Evolutionary conservation across 2,113 vertebrate genomes (phyloP), one percentile per base, ranked within the genome.

Genomic region (Actinemys pallida): DNA sequence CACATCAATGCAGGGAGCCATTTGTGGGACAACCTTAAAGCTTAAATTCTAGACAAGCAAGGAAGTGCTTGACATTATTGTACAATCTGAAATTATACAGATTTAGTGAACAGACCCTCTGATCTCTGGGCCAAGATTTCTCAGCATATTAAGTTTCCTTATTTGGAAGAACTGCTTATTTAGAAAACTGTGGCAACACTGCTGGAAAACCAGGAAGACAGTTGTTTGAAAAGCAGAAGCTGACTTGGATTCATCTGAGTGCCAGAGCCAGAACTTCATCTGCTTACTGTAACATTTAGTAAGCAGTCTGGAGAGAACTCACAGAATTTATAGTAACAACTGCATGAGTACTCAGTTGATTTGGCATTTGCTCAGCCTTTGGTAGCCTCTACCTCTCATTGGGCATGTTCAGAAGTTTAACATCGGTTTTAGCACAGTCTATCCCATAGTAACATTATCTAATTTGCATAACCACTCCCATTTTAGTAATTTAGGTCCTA

Each of bases 51-150:
- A 50, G 95, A 85, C 93, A 78, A 72, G 76, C 62, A 90, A 50
- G 27, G 59, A 96, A 97, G 84, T 1, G 24, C 88, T 93, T 90
- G 90, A 27, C 85, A 96, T 75, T 65, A 35, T 82, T 88, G 72
- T 65, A 2, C 2, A 86, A 82, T 53, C 92, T 50, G 84, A 91
- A 95, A 85, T 88, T 85, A 94, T 3, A 87, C 84, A 85, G 65
- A 96, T 82, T 95, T 81, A 93, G 94, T 42, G 42, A 96, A 90
- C 9, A 2, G 7, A 24, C 52, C 54, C 95, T 98, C 91, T 97
- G 95, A 98, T 97, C 93, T 97, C 92, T 4, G 88, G 85, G 95
- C 94, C 96, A 96, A 93, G 89, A 92, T 94, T 97, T 95, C 93
- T 45, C 82, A 94, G 65, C 35, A 24, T 65, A 92, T 95, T 83